These are phyloP conservation scores for Mesocricetus auratus DNA, from an alignment of 2,113 vertebrate species.

Conservation along the genomic window DNA sequence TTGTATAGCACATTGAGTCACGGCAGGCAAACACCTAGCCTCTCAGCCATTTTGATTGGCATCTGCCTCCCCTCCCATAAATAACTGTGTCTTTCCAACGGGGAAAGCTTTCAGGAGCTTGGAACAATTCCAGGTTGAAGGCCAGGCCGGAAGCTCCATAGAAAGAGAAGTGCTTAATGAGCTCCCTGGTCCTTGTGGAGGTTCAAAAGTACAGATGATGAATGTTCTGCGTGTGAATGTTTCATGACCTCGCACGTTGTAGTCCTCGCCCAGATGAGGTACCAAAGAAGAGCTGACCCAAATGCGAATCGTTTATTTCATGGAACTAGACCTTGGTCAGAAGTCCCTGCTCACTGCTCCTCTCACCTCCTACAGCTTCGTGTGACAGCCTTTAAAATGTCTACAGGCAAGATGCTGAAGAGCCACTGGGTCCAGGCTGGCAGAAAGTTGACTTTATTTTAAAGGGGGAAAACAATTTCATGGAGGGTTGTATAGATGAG, in stretches of 20 bases:
- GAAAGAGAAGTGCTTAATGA: constrained; percentile 24
- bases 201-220: background rate
- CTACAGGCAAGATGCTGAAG: constrained; percentile 16
- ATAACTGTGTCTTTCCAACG: background rate
- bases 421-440: constrained; percentile 31
- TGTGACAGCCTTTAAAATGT: constrained; percentile 1
- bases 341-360: background rate
- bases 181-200: background rate
- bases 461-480: background rate
- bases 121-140: background rate
- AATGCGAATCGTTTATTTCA: background rate
- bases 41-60: background rate
- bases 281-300: constrained; percentile 18
- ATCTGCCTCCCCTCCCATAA: background rate
- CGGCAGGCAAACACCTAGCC: background rate
- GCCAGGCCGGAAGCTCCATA: background rate
- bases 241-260: background rate
- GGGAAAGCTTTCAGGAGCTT: background rate
- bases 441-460: constrained; percentile 29
- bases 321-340: background rate
- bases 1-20: background rate
- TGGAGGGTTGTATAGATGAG: background rate
- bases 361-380: background rate
- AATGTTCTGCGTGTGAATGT: background rate
- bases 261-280: background rate